These are phyloP conservation scores for Oncorhynchus nerka DNA, from an alignment of 2,113 vertebrate genomes.

Conservation along the genomic window DNA sequence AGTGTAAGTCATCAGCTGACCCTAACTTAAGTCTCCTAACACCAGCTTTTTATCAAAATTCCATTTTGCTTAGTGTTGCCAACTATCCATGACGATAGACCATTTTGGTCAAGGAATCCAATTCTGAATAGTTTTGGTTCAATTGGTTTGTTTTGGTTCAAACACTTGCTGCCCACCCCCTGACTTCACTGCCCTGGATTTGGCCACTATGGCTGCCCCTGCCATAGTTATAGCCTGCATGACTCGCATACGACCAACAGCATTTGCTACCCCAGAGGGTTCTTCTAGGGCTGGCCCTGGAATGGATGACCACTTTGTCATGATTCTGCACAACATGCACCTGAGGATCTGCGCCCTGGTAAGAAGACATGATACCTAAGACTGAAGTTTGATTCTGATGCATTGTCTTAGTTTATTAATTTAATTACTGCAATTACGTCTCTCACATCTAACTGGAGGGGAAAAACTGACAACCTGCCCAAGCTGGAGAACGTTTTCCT, in stretches of 20 bases:
- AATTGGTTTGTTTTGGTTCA: too few relatives aligned
- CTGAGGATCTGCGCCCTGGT: neutral
- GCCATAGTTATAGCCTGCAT: neutral
- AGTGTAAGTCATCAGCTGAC: too few relatives aligned
- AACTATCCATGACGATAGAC: too few relatives aligned
- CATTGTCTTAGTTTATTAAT: too few relatives aligned
- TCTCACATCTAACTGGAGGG: too few relatives aligned
- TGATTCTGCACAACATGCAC: neutral
- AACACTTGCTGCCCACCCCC: neutral
- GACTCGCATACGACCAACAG: neutral
- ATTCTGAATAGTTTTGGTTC: too few relatives aligned
- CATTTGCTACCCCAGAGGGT: neutral
- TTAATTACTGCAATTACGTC: too few relatives aligned
- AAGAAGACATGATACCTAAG: neutral
- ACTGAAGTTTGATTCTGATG: too few relatives aligned
- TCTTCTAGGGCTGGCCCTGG: neutral
- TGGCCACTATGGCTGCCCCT: neutral
- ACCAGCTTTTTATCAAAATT: too few relatives aligned
- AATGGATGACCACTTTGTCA: neutral
- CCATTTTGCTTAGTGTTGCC: too few relatives aligned
- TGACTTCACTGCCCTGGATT: neutral
- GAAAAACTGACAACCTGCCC: neutral
- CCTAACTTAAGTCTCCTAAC: too few relatives aligned
- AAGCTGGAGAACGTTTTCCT: neutral
- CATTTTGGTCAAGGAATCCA: too few relatives aligned